Evolutionary conservation across 1,140 invertebrate genomes (phyloP).

Genomic region (Neoseiulus cucumeris): DNA sequence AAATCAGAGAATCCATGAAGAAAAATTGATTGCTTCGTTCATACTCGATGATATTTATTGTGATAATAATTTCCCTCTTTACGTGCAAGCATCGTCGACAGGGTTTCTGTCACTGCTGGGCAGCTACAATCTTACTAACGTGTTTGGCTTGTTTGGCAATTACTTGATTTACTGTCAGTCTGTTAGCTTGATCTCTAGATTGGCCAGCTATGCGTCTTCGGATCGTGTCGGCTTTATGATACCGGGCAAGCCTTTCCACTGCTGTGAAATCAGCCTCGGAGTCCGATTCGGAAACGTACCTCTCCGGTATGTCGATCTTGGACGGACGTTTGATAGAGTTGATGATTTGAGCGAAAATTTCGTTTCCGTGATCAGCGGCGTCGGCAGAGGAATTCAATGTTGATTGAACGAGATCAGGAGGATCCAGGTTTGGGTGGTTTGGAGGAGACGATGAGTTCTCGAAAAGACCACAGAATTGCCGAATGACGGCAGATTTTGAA

Average conservation of each 20-base stretch:
- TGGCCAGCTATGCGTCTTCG: not conserved
- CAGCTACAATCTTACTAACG: not conserved
- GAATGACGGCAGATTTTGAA: not conserved
- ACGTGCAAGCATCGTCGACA: not conserved
- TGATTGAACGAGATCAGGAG: not conserved
- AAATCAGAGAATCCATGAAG: no score
- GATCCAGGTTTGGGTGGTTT: not conserved
- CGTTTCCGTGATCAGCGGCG: not conserved
- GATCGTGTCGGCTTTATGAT: not conserved
- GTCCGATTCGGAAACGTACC: conserved; percentile 1
- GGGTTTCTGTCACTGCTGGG: not conserved
- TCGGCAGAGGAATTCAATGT: not conserved
- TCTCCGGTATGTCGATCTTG: not conserved
- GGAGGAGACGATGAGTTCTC: no score
- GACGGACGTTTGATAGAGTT: not conserved
- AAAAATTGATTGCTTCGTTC: no score
- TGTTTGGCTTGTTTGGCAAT: conserved; percentile 5
- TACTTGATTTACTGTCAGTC: not conserved
- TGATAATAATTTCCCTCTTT: no score
- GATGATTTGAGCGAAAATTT: conserved; percentile 8
- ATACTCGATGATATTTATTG: no score
- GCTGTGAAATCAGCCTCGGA: not conserved
- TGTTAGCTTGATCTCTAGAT: not conserved
- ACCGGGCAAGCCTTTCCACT: not conserved
- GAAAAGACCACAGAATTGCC: not conserved